Evolutionary conservation across 2,888 invertebrate genomes (phyloP), one percentile per base, ranked within the genome.

Genomic region (Adelphocoris suturalis): DNA sequence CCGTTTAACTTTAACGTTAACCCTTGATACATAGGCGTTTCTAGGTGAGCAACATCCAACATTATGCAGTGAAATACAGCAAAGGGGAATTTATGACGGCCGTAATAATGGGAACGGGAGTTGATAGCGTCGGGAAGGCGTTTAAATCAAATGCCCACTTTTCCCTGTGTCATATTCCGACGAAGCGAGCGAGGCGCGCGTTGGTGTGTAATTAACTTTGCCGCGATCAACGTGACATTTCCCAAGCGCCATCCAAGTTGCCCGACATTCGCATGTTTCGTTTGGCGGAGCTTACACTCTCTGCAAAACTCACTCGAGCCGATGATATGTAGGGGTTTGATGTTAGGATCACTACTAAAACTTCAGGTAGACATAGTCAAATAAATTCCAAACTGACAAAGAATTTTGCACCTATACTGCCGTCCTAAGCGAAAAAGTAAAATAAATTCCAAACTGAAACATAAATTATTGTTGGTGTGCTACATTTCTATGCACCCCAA

Each of bases 111-210:
- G 52, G 27, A 48, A 82, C 47, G 52, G 48, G 48, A 52, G 82
- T 52, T 82, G 82, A 82, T 82, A 82, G 48, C 82, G 52, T 16
- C 37, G n/a, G 82, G 48, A 52, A 82, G 47, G 82, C 82, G 82
- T 82, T 82, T 82, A 82, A 82, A 82, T 82, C 82, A 82, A 82
- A 82, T 52, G 82, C 82, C 82, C 47, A 82, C 82, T 52, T 82
- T 82, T 82, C 52, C 82, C 82, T 80, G 46, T 80, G 46, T 48
- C 80, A 46, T 23, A 80, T 52, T 52, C 47, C 82, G 37, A 46
- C 81, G 46, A 13, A 46, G 46, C 19, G 14, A 82, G 19, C 48
- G n/a, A n/a, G 37, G 82, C 82, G 14, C 23, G 82, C 23, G 82
- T 52, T 82, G 27, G 82, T 52, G 82, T 48, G 48, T 82, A 82